Conservation (phyloP, 2,113 vertebrate species). For the Fukomys damarensis region DNA sequence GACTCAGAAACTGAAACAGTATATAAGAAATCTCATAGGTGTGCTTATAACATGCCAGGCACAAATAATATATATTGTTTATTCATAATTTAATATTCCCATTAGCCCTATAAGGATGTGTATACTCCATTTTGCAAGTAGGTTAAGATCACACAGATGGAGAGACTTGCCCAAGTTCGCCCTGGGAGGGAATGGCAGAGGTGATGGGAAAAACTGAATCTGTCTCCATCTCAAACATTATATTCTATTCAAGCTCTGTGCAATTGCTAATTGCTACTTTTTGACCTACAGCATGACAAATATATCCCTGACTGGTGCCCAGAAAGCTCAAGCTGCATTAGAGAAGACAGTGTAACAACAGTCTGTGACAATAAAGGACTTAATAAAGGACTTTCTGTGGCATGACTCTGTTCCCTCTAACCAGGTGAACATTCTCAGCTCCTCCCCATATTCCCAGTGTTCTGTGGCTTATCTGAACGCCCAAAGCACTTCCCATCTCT, state of each 20-base stretch:
- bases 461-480: background rate
- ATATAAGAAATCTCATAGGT: background rate
- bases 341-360: background rate
- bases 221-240: background rate
- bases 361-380: background rate
- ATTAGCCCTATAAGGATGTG: background rate
- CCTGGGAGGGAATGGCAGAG: background rate
- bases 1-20: background rate
- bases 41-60: background rate
- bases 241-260: background rate
- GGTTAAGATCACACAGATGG: background rate
- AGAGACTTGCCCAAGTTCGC: conserved; percentile 21
- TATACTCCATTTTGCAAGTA: background rate
- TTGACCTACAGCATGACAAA: background rate
- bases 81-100: conserved; percentile 10
- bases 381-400: background rate
- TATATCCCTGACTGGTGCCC: too few species aligned
- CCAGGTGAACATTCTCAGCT: background rate
- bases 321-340: background rate
- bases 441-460: background rate
- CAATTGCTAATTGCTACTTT: background rate
- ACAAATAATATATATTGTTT: background rate
- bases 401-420: too few species aligned
- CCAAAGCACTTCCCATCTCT: background rate
- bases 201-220: background rate